Evolutionary conservation across 2,888 invertebrate genomes (phyloP), one percentile per base, ranked within the genome.

Genomic region (Stenchaetothrips biformis): DNA sequence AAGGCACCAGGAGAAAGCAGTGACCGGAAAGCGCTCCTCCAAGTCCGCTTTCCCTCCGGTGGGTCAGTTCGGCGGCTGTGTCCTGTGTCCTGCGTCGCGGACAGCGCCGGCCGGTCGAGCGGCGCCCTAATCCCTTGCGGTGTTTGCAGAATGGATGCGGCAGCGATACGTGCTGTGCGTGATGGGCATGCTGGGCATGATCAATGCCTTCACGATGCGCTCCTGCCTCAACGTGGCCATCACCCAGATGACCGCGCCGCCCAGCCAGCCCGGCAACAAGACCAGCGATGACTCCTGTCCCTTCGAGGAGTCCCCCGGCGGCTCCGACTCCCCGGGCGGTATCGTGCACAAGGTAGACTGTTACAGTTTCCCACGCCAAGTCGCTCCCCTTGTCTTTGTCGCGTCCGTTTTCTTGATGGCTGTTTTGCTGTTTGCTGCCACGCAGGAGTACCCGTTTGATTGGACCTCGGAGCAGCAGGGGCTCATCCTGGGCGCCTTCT

Each of bases 181-280:
- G 78, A 93, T 93, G 93, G 91, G 92, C 11, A 89, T 93, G 83
- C 84, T 93, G 83, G 93, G 92, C 25, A 89, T 93, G 59, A 89
- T 92, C 81, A 93, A 92, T 85, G 93, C 93, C 25, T 93, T 93
- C 85, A 92, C 92, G 62, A 93, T 93, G 93, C 88, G 93, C 16
- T 91, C 92, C 3, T 92, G 92, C 82, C 88, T 93, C 1, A 92
- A 92, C 82, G 88, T 93, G 82, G 92, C 93, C 78, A 93, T 93
- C 82, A 93, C 92, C 1, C 91, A 92, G 84, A 91, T 93, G 91
- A 91, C 88, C 0, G 83, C 83, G 8, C 80, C 80, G 37, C 82
- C 92, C 2, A 84, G 37, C 84, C 85, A n/a, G 83, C 86, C 49
- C 1, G 7, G 11, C 9, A 79, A 47, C 77, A 48, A 18, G 7